A percentile compares a stretch with the other conserved stretches of the same genome.
These are phyloP conservation scores for Elmis aenea DNA, from an alignment of 2,888 invertebrate species.

Conservation along the genomic window DNA sequence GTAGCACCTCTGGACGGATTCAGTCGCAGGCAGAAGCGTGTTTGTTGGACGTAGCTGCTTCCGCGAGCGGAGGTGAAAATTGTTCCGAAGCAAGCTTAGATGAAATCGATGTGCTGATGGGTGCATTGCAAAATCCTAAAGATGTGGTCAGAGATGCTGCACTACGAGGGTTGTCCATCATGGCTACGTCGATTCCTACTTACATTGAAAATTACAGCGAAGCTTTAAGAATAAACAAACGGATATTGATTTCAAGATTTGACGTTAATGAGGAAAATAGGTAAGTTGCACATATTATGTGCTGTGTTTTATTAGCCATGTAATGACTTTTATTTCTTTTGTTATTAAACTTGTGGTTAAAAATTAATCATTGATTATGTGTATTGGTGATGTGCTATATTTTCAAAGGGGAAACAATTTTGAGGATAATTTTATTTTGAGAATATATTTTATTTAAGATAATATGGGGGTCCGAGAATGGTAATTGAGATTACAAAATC, in stretches of 20 bases:
- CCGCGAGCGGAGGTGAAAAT: constrained; percentile 63
- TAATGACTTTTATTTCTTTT: no score
- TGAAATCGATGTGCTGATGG: constrained; percentile 73
- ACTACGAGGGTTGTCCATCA: constrained; percentile 64
- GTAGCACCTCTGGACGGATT: constrained; percentile 60
- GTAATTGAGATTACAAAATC: no score
- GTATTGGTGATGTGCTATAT: no score
- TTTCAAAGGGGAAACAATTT: no score
- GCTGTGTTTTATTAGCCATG: no score
- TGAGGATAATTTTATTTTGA: no score
- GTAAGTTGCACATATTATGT: no score
- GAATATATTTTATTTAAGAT: no score
- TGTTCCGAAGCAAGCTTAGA: constrained; percentile 59
- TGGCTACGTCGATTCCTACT: constrained; percentile 58
- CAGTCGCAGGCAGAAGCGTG: constrained; percentile 76
- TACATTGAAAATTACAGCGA: constrained; percentile 55
- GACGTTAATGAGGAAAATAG: constrained; percentile 74
- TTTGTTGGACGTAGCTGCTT: constrained; percentile 73
- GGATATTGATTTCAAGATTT: constrained; percentile 79
- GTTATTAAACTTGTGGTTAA: no score
- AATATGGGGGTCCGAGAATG: no score
- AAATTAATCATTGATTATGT: no score
- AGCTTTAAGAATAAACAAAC: constrained; percentile 59
- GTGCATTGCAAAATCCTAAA: constrained; percentile 68
- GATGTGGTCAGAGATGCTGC: constrained; percentile 75